phyloP scores from a whole-genome alignment of 1,140 invertebrate genomes.

The Panagrolaimus sp. region DNA sequence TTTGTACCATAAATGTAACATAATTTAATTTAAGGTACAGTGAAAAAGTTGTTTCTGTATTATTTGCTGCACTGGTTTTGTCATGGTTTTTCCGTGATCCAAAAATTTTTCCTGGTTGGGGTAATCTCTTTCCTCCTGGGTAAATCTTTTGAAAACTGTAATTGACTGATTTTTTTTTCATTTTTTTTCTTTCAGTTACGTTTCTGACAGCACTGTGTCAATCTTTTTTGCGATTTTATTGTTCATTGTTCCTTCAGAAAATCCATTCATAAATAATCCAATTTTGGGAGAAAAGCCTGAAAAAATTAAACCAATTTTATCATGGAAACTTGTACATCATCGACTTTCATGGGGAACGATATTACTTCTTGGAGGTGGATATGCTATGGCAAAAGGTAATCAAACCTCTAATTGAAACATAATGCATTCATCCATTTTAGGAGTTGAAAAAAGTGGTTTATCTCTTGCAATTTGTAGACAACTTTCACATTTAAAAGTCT shows the following conservation, averaged over 20 bases:
- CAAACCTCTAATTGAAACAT: background rate
- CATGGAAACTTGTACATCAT: conserved; percentile 41
- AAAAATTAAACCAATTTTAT: conserved; percentile 40
- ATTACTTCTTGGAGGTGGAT: conserved; percentile 48
- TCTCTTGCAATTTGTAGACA: conserved; percentile 21
- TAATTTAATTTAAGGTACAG: conserved; percentile 66
- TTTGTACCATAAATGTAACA: conserved; percentile 69
- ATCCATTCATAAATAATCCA: conserved; percentile 32
- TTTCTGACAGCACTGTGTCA: conserved; percentile 45
- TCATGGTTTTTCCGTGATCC: conserved; percentile 83
- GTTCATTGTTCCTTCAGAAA: conserved; percentile 45
- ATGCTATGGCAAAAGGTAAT: conserved; percentile 43
- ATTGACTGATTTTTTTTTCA: conserved; percentile 17
- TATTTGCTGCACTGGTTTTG: too few species aligned
- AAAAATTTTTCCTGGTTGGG: conserved; percentile 73
- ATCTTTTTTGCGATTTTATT: conserved; percentile 39
- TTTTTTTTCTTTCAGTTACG: conserved; percentile 30
- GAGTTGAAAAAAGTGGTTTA: conserved; percentile 35
- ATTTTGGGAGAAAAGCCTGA: conserved; percentile 1
- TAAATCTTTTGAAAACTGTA: conserved; percentile 16
- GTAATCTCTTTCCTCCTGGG: conserved; percentile 54
- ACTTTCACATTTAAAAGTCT: conserved; percentile 17
- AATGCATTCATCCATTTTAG: background rate
- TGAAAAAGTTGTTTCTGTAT: conserved; percentile 74
- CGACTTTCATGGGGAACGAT: conserved; percentile 50